A percentile compares a stretch with the other conserved stretches of the same genome.
Conservation (phyloP, 2,888 invertebrate species). For the Catonia carolina region DNA sequence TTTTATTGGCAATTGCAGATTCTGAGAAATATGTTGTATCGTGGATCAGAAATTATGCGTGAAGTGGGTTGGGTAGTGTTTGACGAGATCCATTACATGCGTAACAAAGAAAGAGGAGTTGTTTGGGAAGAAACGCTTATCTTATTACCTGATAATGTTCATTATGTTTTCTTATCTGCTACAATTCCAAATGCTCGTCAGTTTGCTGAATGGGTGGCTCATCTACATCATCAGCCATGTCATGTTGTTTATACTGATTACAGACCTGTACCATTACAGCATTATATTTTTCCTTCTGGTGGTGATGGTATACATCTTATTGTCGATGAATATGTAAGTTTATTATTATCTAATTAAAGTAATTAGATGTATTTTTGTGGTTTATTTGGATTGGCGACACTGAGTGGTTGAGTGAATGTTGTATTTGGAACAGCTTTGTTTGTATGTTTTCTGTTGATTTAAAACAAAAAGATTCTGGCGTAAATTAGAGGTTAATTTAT, state of each 20-base stretch:
- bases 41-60: constrained; percentile 97
- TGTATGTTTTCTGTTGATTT: too few relatives aligned
- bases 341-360: background rate
- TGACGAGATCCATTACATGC: constrained; percentile 99
- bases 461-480: too few relatives aligned
- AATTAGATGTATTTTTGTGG: background rate
- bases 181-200: constrained; percentile 99
- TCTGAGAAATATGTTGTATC: constrained; percentile 94
- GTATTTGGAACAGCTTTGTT: constrained; percentile 3
- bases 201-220: constrained; percentile 90
- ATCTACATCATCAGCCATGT: constrained; percentile 92
- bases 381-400: too few relatives aligned
- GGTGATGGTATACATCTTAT: constrained; percentile 95
- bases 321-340: constrained; percentile 73
- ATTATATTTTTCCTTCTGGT: constrained; percentile 95
- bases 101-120: constrained; percentile 91
- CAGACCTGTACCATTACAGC: constrained; percentile 94
- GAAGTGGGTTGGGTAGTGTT: constrained; percentile 99
- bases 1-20: constrained; percentile 55
- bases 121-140: constrained; percentile 99
- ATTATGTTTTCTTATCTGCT: constrained; percentile 97
- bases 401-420: too few relatives aligned
- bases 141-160: constrained; percentile 92
- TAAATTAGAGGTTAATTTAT: too few relatives aligned
- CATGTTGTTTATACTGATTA: constrained; percentile 99